Evolutionary conservation across 2,113 vertebrate genomes (phyloP).

Genomic region (Hassar affinis): DNA sequence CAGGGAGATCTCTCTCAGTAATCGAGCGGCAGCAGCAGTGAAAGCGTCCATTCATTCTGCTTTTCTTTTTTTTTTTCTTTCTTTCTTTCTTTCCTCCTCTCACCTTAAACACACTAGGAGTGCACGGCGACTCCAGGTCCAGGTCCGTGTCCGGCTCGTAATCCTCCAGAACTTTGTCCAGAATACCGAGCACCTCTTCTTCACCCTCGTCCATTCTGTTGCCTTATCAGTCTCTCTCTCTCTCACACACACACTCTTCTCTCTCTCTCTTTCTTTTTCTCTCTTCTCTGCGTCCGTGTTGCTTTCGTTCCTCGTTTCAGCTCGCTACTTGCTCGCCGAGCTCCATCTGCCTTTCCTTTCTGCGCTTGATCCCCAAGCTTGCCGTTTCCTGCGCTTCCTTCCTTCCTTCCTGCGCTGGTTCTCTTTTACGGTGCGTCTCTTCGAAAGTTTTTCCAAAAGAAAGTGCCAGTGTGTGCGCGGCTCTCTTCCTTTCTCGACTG

Average conservation of each 20-base stretch:
- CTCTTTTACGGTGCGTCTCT: not conserved
- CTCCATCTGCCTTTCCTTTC: conserved; percentile 18
- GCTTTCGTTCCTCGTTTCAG: conserved; percentile 51
- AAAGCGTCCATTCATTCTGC: not conserved
- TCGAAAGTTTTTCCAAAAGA: not conserved
- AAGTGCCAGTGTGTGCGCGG: conserved; percentile 36
- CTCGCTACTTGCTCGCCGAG: not conserved
- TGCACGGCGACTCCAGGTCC: conserved; percentile 80
- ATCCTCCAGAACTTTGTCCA: conserved; percentile 93
- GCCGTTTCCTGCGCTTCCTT: conserved; percentile 59
- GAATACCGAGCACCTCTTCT: conserved; percentile 87
- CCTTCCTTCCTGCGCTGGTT: conserved; percentile 14
- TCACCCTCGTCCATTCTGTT: conserved; percentile 73
- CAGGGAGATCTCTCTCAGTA: conserved; percentile 17
- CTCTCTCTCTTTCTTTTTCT: conserved; percentile 7
- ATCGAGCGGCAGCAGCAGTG: not conserved
- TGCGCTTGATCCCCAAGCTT: not conserved
- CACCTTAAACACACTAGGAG: conserved; percentile 84
- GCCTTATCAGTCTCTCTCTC: not conserved
- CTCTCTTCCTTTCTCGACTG: conserved; percentile 53
- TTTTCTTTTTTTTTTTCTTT: too few species aligned
- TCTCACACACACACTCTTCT: too few species aligned
- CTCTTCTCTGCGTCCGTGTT: not conserved
- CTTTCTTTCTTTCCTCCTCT: conserved; percentile 52
- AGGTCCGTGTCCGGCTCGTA: conserved; percentile 80